Conservation (phyloP, 2,113 vertebrate species). For the Psephotus haematonotus region DNA sequence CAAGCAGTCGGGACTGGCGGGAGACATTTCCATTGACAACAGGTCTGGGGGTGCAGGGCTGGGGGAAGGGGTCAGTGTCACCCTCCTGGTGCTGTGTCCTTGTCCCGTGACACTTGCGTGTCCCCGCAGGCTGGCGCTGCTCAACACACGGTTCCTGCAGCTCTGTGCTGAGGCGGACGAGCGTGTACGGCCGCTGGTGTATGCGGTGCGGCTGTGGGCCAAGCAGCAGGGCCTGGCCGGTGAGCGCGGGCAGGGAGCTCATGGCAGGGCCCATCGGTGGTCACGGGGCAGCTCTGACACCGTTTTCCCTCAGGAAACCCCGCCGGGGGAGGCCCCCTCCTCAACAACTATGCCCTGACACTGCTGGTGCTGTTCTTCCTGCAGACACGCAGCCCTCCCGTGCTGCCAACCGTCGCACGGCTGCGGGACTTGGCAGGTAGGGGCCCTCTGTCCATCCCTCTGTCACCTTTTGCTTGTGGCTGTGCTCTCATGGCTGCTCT, state of each 20-base stretch:
- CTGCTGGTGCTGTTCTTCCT: conserved; percentile 89
- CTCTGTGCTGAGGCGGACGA: conserved; percentile 83
- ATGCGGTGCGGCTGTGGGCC: conserved; percentile 86
- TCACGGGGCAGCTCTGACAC: neutral
- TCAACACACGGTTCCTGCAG: conserved; percentile 89
- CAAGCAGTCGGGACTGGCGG: conserved; percentile 84
- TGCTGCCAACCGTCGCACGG: conserved; percentile 80
- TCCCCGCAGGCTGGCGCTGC: conserved; percentile 82
- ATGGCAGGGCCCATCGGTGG: neutral
- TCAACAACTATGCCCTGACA: conserved; percentile 92
- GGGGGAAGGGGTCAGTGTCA: neutral
- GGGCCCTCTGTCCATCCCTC: neutral
- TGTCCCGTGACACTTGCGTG: neutral
- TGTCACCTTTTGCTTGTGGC: rapidly evolving
- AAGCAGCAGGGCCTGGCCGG: conserved; percentile 86
- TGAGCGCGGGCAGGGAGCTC: conserved; percentile 42
- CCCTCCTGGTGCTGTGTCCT: neutral
- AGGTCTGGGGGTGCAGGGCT: conserved; percentile 61
- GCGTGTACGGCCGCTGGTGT: conserved; percentile 85
- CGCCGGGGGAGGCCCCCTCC: conserved; percentile 82
- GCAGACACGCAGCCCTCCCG: conserved; percentile 84
- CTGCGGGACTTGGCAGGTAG: conserved; percentile 84
- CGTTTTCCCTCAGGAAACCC: neutral
- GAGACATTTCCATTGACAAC: conserved; percentile 90
- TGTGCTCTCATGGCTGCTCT: rapidly evolving